A percentile compares a stretch with the other conserved stretches of the same genome.
Conservation (phyloP, 23 tunicate species). For the Diplosoma virens region DNA sequence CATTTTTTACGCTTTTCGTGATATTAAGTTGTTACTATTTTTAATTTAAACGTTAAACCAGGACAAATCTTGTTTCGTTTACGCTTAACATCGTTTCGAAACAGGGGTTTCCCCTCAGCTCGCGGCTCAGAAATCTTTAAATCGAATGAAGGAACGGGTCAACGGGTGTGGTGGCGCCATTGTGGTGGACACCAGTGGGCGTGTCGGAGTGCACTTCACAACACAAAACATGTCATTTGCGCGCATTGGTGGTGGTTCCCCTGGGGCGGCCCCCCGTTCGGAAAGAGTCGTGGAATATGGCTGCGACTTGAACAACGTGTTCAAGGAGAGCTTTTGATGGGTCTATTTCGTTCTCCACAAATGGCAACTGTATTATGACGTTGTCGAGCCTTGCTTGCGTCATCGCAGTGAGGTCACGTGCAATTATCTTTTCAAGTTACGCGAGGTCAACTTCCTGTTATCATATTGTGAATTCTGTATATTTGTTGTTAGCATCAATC, state of each 20-base stretch:
- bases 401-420: too few relatives aligned
- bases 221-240: slow-evolving; percentile 69
- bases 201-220: slow-evolving; percentile 39
- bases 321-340: not conserved
- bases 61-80: too few relatives aligned
- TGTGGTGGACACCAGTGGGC: slow-evolving; percentile 35
- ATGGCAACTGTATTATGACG: too few relatives aligned
- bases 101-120: slow-evolving; percentile 38
- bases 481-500: too few relatives aligned
- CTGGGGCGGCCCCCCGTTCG: not conserved
- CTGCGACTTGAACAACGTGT: slow-evolving; percentile 22
- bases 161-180: slow-evolving; percentile 61
- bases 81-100: too few relatives aligned
- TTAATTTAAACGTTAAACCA: too few relatives aligned
- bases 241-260: slow-evolving; percentile 1
- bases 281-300: slow-evolving; percentile 32
- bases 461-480: too few relatives aligned
- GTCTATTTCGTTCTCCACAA: not conserved
- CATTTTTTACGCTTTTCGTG: too few relatives aligned
- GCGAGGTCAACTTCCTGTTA: too few relatives aligned
- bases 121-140: slow-evolving; percentile 30
- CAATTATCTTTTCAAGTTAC: too few relatives aligned
- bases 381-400: too few relatives aligned
- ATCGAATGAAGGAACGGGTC: slow-evolving; percentile 40
- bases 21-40: too few relatives aligned